phyloP scores from a whole-genome alignment of 1,140 invertebrate genomes.

The Helicoverpa armigera region DNA sequence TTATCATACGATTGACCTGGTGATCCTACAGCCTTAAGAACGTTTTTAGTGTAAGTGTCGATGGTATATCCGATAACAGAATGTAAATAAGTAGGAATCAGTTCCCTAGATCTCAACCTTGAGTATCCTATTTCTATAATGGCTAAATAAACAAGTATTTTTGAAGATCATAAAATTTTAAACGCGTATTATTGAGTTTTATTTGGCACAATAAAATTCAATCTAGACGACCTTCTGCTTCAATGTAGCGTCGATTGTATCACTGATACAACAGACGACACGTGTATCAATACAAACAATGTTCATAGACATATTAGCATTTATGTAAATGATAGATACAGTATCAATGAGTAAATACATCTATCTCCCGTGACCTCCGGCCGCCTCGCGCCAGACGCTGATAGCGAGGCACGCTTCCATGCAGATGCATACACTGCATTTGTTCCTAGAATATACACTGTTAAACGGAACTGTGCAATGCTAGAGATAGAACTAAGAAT shows the following conservation, averaged over 20 bases:
- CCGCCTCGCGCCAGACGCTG: neutral
- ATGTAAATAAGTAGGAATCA: no score
- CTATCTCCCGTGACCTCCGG: neutral
- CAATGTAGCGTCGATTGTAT: neutral
- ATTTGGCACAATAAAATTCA: neutral
- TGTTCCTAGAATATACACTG: neutral
- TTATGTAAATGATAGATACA: neutral
- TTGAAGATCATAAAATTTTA: no score
- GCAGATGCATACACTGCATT: neutral
- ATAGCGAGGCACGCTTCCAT: neutral
- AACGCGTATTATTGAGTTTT: no score
- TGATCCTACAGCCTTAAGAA: no score
- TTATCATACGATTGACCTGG: no score
- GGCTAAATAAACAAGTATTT: no score
- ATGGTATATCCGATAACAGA: no score
- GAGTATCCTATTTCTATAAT: no score
- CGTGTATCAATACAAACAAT: slow-evolving; percentile 1
- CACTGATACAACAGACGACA: neutral
- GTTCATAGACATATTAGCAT: neutral
- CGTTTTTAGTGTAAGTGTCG: no score
- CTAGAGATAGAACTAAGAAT: no score
- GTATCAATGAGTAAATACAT: neutral
- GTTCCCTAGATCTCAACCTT: no score
- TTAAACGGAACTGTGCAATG: no score
- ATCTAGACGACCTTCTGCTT: neutral